Evolutionary conservation across 2,113 vertebrate species (phyloP).

Genomic region (Microcebus murinus): DNA sequence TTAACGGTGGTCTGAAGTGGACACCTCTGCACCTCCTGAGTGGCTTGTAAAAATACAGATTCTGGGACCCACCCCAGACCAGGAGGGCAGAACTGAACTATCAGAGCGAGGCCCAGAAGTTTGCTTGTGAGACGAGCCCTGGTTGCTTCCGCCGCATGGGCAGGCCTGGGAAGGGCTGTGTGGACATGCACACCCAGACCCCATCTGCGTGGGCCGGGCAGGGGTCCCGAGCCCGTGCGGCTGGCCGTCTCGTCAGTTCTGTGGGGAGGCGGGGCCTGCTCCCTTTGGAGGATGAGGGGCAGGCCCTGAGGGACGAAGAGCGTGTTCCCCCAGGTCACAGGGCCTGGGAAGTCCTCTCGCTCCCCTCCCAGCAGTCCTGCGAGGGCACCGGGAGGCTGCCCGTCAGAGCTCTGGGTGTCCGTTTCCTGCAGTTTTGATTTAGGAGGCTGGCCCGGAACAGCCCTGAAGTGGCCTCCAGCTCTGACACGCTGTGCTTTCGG

Average conservation of each 20-base stretch:
- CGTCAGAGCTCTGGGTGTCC: not conserved
- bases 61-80: too few relatives aligned
- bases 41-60: not conserved
- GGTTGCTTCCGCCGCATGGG: not conserved
- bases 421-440: not conserved
- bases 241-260: not conserved
- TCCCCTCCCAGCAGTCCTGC: not conserved
- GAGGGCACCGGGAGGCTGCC: rapidly evolving
- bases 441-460: not conserved
- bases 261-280: not conserved
- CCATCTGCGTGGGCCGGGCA: not conserved
- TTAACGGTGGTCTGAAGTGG: not conserved
- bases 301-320: not conserved
- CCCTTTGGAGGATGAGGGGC: rapidly evolving
- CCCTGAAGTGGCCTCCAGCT: not conserved
- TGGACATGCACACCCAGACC: not conserved
- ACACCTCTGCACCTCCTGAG: not conserved
- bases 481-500: not conserved
- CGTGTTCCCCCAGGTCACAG: too few relatives aligned
- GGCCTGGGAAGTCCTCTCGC: not conserved
- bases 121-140: not conserved
- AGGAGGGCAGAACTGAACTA: not conserved
- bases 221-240: not conserved
- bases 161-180: not conserved
- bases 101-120: not conserved